These are phyloP conservation scores for Serrognathus titanus DNA, from an alignment of 2,888 invertebrate genomes.

Conservation along the genomic window DNA sequence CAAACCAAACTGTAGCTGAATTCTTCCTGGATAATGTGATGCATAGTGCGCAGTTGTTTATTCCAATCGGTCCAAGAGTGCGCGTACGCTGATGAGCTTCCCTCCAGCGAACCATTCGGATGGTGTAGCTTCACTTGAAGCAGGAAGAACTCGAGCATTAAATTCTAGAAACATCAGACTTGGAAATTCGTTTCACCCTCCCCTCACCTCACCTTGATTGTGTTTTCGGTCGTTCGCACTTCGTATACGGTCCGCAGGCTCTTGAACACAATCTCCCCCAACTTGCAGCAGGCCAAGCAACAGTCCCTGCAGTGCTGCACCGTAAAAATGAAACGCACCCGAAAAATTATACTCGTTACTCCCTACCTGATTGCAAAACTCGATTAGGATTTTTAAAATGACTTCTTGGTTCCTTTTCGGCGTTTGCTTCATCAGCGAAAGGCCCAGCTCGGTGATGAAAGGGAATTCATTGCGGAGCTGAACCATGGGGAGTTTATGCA, in stretches of 20 bases:
- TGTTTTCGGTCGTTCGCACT: slow-evolving; percentile 28
- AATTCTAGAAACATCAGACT: slow-evolving; percentile 31
- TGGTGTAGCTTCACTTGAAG: slow-evolving; percentile 54
- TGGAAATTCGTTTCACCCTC: slow-evolving; percentile 3
- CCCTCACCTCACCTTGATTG: slow-evolving; percentile 32
- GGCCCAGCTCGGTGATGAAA: slow-evolving; percentile 36
- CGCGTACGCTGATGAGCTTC: slow-evolving; percentile 43
- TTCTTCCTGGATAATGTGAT: slow-evolving; percentile 41
- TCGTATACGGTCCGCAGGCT: slow-evolving; percentile 33
- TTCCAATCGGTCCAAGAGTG: slow-evolving; percentile 49
- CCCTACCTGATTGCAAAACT: slow-evolving; percentile 20
- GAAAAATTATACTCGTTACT: neutral
- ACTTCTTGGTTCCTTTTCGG: slow-evolving; percentile 27
- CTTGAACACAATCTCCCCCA: slow-evolving; percentile 42
- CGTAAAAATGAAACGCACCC: neutral
- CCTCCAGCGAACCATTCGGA: slow-evolving; percentile 47
- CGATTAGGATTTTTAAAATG: slow-evolving; percentile 21
- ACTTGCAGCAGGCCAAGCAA: slow-evolving; percentile 41
- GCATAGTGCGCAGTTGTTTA: slow-evolving; percentile 43
- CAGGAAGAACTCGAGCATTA: slow-evolving; percentile 50
- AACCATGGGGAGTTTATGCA: slow-evolving; percentile 31
- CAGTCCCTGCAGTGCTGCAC: slow-evolving; percentile 32
- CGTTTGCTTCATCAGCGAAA: slow-evolving; percentile 25
- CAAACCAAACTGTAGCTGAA: slow-evolving; percentile 20
- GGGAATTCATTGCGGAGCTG: slow-evolving; percentile 35